Evolutionary conservation across 1,140 invertebrate genomes (phyloP).

Genomic region (Drosophila gunungcola): DNA sequence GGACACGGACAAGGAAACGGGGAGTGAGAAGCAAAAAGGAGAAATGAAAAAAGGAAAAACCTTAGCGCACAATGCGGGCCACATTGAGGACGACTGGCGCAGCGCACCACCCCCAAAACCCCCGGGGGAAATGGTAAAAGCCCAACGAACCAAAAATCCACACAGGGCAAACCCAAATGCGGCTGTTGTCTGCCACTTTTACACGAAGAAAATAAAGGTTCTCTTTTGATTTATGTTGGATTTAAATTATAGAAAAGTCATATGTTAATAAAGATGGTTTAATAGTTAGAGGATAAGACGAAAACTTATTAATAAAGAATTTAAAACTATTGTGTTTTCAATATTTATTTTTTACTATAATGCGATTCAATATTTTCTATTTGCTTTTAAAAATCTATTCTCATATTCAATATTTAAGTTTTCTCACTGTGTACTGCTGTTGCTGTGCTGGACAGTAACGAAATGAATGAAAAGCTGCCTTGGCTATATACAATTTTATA

Average conservation of each 20-base stretch:
- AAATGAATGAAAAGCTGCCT: constrained; percentile 70
- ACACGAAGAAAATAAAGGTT: not conserved
- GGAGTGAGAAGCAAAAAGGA: not conserved
- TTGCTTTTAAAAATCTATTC: no score
- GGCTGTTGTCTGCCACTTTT: constrained; percentile 54
- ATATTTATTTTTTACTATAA: no score
- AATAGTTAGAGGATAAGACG: no score
- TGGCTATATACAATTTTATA: constrained; percentile 30
- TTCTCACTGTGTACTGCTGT: constrained; percentile 14
- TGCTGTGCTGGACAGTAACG: constrained; percentile 67
- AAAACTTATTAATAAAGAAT: no score
- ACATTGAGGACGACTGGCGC: constrained; percentile 53
- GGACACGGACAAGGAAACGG: constrained; percentile 24
- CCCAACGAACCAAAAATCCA: constrained; percentile 64
- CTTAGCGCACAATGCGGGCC: constrained; percentile 71
- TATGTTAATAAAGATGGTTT: no score
- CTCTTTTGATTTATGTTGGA: no score
- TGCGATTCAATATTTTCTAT: no score
- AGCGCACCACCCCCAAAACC: constrained; percentile 7
- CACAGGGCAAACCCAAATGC: constrained; percentile 45
- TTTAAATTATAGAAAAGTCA: no score
- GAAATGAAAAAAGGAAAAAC: constrained; percentile 37
- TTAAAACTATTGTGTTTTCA: no score
- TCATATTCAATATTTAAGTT: rapidly evolving
- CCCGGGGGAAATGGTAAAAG: constrained; percentile 27